phyloP scores from a whole-genome alignment of 2,113 vertebrate genomes.

The Hippocampus guttulatus region DNA sequence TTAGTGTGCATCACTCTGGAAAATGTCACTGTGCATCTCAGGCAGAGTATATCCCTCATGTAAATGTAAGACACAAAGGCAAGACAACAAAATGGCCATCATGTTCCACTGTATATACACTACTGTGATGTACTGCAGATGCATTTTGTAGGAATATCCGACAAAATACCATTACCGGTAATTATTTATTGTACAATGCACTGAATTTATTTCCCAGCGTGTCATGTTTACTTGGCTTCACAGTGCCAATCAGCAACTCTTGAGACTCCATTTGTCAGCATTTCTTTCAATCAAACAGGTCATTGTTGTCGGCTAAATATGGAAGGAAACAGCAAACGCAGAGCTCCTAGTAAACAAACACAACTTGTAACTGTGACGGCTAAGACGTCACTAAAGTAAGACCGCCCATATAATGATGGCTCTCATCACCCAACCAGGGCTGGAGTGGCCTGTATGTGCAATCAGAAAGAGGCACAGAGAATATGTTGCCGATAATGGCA shows the following conservation, averaged over 20 bases:
- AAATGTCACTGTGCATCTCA: constrained; percentile 61
- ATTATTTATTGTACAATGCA: neutral
- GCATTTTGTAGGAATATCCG: neutral
- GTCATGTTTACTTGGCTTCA: constrained; percentile 5
- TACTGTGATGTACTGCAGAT: constrained; percentile 18
- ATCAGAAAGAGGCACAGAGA: constrained; percentile 32
- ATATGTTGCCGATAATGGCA: constrained; percentile 54
- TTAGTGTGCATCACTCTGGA: constrained; percentile 62
- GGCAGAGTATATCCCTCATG: constrained; percentile 64
- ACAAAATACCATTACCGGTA: neutral
- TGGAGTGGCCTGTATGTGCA: constrained; percentile 27
- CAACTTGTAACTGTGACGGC: constrained; percentile 16
- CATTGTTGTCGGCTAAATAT: constrained; percentile 3
- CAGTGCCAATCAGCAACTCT: constrained; percentile 4
- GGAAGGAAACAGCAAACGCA: constrained; percentile 8
- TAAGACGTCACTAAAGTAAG: constrained; percentile 25
- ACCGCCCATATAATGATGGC: constrained; percentile 29
- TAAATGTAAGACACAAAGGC: constrained; percentile 54
- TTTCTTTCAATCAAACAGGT: constrained; percentile 26
- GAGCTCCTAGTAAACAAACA: neutral
- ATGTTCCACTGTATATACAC: constrained; percentile 52
- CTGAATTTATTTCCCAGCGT: constrained; percentile 16
- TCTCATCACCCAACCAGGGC: constrained; percentile 37
- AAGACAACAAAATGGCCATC: constrained; percentile 55
- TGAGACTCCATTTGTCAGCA: constrained; percentile 10